Conservation (phyloP, 2,888 invertebrate species). For the Acanthosepion pharaonis region DNA sequence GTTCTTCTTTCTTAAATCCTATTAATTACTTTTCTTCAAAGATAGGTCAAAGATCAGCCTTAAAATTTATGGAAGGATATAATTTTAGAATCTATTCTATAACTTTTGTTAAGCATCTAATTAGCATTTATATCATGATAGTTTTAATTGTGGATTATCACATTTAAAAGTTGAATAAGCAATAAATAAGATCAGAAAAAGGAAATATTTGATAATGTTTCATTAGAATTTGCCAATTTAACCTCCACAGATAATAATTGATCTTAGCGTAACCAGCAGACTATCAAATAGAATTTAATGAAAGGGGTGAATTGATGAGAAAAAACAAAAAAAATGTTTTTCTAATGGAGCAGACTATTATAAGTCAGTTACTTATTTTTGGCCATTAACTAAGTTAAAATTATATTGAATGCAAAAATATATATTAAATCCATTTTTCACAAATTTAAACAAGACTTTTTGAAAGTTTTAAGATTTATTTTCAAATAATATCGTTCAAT, state of each 20-base stretch:
- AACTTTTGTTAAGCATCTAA: not conserved
- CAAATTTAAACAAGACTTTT: not conserved
- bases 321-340: too few species aligned
- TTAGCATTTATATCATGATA: not conserved
- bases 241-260: not conserved
- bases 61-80: not conserved
- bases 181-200: not conserved
- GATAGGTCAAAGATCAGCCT: not conserved
- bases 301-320: too few species aligned
- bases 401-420: not conserved
- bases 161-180: not conserved
- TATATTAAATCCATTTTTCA: not conserved
- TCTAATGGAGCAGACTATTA: not conserved
- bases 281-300: not conserved
- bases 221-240: not conserved
- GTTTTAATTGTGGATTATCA: not conserved
- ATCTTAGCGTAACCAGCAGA: not conserved
- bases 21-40: not conserved
- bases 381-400: not conserved
- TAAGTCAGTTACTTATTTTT: not conserved
- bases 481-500: too few species aligned
- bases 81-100: not conserved
- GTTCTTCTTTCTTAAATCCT: not conserved
- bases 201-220: not conserved
- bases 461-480: not conserved